Conservation (phyloP, 2,113 vertebrate species). For the Brachypodius melanocephalos region DNA sequence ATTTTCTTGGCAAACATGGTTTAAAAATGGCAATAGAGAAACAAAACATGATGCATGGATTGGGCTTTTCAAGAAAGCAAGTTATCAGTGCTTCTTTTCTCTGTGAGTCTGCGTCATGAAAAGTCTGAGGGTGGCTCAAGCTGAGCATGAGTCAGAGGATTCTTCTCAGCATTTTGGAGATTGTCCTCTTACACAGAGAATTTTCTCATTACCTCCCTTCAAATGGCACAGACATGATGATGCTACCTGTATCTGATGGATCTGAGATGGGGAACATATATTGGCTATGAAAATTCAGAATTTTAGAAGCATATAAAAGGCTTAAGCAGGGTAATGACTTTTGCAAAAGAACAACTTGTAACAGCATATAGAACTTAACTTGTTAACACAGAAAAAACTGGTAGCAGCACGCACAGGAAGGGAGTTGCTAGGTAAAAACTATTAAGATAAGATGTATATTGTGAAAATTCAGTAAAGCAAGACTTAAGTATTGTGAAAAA, state of each 20-base stretch:
- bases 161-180: background rate
- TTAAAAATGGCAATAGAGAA: background rate
- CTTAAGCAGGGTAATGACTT: background rate
- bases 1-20: background rate
- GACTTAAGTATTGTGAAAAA: background rate
- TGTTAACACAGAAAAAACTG: background rate
- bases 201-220: background rate
- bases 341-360: background rate
- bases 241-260: background rate
- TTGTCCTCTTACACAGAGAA: background rate
- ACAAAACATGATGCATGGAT: background rate
- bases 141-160: background rate
- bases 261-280: background rate
- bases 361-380: background rate
- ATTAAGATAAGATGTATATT: background rate
- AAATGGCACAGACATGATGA: background rate
- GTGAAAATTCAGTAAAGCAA: background rate
- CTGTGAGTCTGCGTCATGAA: rapidly evolving
- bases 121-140: background rate
- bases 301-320: background rate
- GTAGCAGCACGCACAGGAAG: background rate
- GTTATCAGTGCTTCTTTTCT: background rate
- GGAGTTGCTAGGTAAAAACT: background rate
- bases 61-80: background rate
- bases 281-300: background rate